These are phyloP conservation scores for Torymus auratus DNA, from an alignment of 2,888 invertebrate genomes.

Conservation along the genomic window DNA sequence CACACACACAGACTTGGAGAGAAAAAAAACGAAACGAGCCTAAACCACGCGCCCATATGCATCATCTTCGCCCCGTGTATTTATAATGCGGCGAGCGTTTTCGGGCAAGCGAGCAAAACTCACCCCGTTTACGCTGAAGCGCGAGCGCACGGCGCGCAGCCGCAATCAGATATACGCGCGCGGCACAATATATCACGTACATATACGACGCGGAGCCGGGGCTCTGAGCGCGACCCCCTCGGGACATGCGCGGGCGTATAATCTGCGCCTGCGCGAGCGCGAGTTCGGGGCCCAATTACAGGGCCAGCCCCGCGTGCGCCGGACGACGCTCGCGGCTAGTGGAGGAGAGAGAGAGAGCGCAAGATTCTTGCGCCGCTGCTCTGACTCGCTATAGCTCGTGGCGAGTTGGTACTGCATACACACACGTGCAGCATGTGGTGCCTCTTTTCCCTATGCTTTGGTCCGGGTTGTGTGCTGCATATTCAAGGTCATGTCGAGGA, in stretches of 20 bases:
- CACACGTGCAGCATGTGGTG: too few species aligned
- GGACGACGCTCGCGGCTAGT: constrained; percentile 3
- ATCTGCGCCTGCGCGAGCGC: constrained; percentile 74
- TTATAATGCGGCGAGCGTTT: constrained; percentile 16
- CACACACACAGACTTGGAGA: too few species aligned
- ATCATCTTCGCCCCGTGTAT: constrained; percentile 27
- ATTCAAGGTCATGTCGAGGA: too few species aligned
- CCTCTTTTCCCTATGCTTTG: too few species aligned
- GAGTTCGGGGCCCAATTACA: constrained; percentile 76
- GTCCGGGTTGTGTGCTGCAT: too few species aligned
- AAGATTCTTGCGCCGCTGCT: too few species aligned
- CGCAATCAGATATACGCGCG: constrained; percentile 74
- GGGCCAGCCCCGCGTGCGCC: constrained; percentile 66
- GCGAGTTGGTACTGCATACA: too few species aligned
- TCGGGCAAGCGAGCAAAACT: constrained; percentile 62
- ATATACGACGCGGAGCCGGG: constrained; percentile 74
- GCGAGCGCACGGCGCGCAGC: constrained; percentile 66
- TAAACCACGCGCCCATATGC: constrained; percentile 3
- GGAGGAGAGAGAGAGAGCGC: not conserved
- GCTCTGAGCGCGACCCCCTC: constrained; percentile 69
- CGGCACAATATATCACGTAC: constrained; percentile 58
- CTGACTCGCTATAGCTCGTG: too few species aligned
- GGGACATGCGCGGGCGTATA: constrained; percentile 77
- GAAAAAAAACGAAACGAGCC: too few species aligned
- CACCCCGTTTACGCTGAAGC: constrained; percentile 70